Base-by-base conservation (phyloP, 2,113 vertebrate species). In the Anoura caudifer region DNA sequence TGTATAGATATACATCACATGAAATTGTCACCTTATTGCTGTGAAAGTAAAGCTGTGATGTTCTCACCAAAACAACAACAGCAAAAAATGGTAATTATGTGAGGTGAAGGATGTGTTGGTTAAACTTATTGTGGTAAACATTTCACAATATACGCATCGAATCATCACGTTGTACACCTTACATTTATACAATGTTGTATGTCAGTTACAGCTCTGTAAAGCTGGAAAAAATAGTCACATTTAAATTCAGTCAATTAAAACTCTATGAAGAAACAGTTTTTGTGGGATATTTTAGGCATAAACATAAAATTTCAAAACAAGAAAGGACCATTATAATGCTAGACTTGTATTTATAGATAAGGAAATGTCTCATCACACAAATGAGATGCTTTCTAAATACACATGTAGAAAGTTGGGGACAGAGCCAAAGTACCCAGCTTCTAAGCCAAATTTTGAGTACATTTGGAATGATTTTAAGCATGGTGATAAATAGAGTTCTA, bases 221-320 rank as follows among this genome's bases (percentile, higher is more conserved):
- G 13, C 26, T 16, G 13, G 83, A 56, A 65, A 52, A 95, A 82
- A 85, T 54, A 63, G 4, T 91, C 43, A 61, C 38, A 82, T 82
- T 95, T 77, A 79, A 73, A 83, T 52, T 93, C 16, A 88, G 36
- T 91, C 65, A 33, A 56, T 88, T 61, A 95, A 94, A 88, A 79
- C 10, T 94, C 38, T 87, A 26, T 75, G 83, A 56, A 65, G 63
- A 94, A 95, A 56, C 24, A 52, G 69, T 56, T 76, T 84, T 52
- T 84, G 31, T 87, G 26, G 6, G 38, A 67, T 76, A 79, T 70
- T 81, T 96, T 38, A 82, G 36, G 2, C 8, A 36, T 59, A 87
- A 94, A 61, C n/a, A 84, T 77, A 88, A 94, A 93, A 83, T 82
- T 36, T 92, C 54, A 72, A 19, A 84, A 45, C 4, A 86, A 0